Conservation (phyloP, 2,113 vertebrate species). For the Clarias gariepinus region DNA sequence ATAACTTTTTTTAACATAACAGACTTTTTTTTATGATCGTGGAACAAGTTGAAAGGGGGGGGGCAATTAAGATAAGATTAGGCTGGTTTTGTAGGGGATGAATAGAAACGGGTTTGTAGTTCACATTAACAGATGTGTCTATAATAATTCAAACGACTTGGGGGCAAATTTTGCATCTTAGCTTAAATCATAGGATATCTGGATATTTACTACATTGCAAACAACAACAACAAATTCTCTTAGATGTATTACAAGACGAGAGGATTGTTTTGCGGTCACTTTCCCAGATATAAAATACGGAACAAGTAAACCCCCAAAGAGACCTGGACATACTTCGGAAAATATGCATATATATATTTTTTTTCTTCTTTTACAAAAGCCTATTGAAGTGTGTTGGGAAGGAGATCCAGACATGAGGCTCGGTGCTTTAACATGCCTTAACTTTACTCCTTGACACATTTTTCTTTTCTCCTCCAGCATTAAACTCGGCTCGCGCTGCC, state of each 20-base stretch:
- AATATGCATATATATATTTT: too few species aligned
- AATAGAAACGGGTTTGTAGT: constrained; percentile 5
- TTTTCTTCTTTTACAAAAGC: neutral
- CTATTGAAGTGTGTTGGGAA: constrained; percentile 5
- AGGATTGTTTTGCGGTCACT: neutral
- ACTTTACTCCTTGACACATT: constrained; percentile 32
- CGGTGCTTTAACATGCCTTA: constrained; percentile 2
- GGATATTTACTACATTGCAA: neutral
- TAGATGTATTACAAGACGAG: neutral
- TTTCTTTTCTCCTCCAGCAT: constrained; percentile 38
- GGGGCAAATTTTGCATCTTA: constrained; percentile 32
- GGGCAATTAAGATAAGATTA: neutral
- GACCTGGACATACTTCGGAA: neutral
- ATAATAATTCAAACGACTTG: constrained; percentile 35
- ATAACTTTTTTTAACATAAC: too few species aligned
- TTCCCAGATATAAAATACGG: neutral
- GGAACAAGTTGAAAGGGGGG: too few species aligned
- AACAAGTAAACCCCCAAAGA: neutral
- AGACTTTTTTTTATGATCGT: too few species aligned
- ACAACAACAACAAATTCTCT: neutral
- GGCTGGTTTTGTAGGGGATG: constrained; percentile 19
- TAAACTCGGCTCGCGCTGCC: constrained; percentile 30
- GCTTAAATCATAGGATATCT: neutral
- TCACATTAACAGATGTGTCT: constrained; percentile 32
- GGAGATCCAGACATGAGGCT: neutral